A percentile compares a stretch with the other conserved stretches of the same genome.
Evolutionary conservation across 2,888 invertebrate genomes (phyloP).

Genomic region (Zhuqinia jingwanae): DNA sequence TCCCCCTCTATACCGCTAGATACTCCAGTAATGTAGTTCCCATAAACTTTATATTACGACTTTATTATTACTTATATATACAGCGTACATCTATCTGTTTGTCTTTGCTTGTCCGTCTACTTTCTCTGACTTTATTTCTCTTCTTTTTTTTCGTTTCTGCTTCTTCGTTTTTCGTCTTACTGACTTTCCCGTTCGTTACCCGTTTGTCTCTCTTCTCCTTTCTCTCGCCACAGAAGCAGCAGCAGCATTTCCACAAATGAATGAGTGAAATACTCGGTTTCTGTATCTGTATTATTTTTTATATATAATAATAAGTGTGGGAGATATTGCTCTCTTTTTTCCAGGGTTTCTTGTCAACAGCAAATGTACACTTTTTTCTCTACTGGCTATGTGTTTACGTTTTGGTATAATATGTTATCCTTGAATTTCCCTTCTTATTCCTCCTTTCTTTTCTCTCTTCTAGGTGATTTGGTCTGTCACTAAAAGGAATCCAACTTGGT

Average conservation of each 20-base stretch:
- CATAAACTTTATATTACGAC: constrained; percentile 25
- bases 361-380: background rate
- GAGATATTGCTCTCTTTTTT: background rate
- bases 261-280: background rate
- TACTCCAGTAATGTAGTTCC: background rate
- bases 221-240: background rate
- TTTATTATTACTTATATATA: constrained; percentile 40
- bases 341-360: constrained; percentile 6
- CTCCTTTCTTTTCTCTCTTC: background rate
- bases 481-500: constrained; percentile 43
- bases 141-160: background rate
- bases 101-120: background rate
- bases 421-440: background rate
- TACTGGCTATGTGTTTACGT: background rate
- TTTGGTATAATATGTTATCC: background rate
- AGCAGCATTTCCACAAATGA: background rate
- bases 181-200: background rate
- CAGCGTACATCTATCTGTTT: background rate
- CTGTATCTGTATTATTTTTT: background rate
- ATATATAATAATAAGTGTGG: constrained; percentile 6
- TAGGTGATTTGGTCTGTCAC: constrained; percentile 47
- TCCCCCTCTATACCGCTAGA: background rate
- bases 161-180: background rate
- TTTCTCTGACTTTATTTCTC: background rate
- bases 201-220: background rate